phyloP scores from a whole-genome alignment of 1,140 invertebrate genomes.

The Drosophila sechellia region DNA sequence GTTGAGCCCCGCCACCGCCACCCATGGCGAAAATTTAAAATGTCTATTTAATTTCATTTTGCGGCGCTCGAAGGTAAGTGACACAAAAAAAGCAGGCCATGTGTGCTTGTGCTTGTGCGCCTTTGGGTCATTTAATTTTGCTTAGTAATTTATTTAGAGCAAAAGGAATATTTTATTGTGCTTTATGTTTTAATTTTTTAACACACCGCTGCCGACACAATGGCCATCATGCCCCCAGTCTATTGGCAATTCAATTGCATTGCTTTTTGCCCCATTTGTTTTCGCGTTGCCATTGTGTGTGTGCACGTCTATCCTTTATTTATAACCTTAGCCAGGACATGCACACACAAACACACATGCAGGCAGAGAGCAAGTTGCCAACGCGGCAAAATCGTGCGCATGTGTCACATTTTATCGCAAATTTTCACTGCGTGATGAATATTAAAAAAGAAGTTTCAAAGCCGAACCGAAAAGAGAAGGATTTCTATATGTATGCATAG shows the following conservation, averaged over 20 bases:
- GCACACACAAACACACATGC: conserved; percentile 5
- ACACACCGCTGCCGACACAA: conserved; percentile 57
- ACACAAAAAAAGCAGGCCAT: conserved; percentile 14
- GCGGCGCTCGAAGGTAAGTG: conserved; percentile 34
- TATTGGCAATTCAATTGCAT: conserved; percentile 80
- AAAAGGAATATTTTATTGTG: conserved; percentile 54
- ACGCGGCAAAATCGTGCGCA: conserved; percentile 75
- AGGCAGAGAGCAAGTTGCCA: conserved; percentile 50
- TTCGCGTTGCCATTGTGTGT: conserved; percentile 35
- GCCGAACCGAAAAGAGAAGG: conserved; percentile 42
- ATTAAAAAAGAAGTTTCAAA: conserved; percentile 77
- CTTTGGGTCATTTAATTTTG: conserved; percentile 82
- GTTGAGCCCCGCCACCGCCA: background rate
- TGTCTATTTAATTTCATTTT: conserved; percentile 72
- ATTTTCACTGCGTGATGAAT: conserved; percentile 61
- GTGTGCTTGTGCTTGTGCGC: conserved; percentile 44
- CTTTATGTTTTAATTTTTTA: conserved; percentile 81
- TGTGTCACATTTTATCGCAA: conserved; percentile 77
- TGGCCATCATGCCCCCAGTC: conserved; percentile 64
- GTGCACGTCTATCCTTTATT: conserved; percentile 64
- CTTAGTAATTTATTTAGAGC: conserved; percentile 81
- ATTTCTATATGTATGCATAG: conserved; percentile 46
- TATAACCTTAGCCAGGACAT: conserved; percentile 68
- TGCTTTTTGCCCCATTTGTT: conserved; percentile 69
- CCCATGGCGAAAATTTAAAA: conserved; percentile 62